These are phyloP conservation scores for Cecidostiba fungosa DNA, from an alignment of 2,888 invertebrate genomes.

Conservation along the genomic window DNA sequence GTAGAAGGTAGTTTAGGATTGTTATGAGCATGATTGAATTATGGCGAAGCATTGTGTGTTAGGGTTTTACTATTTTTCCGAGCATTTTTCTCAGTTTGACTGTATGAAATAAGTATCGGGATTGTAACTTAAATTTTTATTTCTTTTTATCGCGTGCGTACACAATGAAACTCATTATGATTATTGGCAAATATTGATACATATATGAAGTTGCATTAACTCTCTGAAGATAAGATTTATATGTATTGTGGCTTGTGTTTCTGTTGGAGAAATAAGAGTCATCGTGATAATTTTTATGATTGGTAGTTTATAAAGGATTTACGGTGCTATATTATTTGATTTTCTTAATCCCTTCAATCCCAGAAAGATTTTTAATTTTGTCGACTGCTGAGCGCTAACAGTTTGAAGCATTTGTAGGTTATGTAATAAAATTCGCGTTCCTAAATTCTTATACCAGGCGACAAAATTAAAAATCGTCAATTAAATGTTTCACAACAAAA, in stretches of 20 bases:
- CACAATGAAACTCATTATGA: not conserved
- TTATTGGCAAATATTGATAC: not conserved
- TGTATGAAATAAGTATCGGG: not conserved
- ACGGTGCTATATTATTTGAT: not conserved
- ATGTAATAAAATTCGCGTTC: too few relatives aligned
- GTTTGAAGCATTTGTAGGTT: too few relatives aligned
- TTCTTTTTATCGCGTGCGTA: not conserved
- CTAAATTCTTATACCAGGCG: not conserved
- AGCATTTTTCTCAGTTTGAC: not conserved
- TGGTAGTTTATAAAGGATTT: not conserved
- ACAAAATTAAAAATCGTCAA: not conserved
- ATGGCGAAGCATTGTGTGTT: not conserved
- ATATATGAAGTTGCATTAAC: not conserved
- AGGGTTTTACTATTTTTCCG: not conserved
- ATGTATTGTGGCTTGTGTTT: not conserved
- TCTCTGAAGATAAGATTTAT: constrained; percentile 10
- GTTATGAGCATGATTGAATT: constrained; percentile 39
- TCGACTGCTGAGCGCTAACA: too few relatives aligned
- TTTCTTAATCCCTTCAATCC: not conserved
- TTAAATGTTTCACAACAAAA: too few relatives aligned
- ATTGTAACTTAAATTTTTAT: not conserved
- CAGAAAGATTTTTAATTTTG: too few relatives aligned
- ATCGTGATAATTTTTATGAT: constrained; percentile 2
- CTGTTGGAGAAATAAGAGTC: not conserved
- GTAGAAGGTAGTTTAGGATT: constrained; percentile 17